Base-by-base conservation (phyloP, 2,113 vertebrate genomes). In the Otocyon megalotis region DNA sequence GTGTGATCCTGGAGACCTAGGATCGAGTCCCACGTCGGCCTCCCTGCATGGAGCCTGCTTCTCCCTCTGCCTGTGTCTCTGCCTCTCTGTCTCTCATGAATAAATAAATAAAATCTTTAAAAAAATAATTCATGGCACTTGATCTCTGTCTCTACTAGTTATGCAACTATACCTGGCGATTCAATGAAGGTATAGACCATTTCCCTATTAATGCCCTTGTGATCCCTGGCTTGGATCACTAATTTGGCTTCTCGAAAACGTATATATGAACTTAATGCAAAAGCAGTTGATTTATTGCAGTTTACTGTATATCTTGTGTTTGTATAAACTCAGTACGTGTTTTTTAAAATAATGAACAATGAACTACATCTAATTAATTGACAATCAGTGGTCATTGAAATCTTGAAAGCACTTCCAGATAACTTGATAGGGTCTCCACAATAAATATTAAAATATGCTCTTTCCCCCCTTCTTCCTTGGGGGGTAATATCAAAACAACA, bases 221-320 rank as follows among this genome's bases (percentile, higher is more conserved):
- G 76, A n/a, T 63, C 17, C n/a, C 79, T 88, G 37, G 50, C 26
- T 12, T 53, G 74, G 53, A 63, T 90, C 37, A 60, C 8, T 90
- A 90, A 86, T 82, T 79, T 81, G 30, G 20, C 85, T 81, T 86
- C 67, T 90, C 26, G 37, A 85, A 92, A 95, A 89, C 48, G 63
- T 62, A 56, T 65, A 24, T 24, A 24, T 56, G 62, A 95, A 89
- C 43, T 83, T 74, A 95, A 90, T 81, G 37, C 30, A 90, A 65
- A 95, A 74, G 71, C 24, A 53, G 5, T 50, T 85, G 76, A 85
- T 72, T 72, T 95, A 84, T 83, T 90, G 50, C 10, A 56, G 48
- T 77, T 87, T 74, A 26, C 77, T 86, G 11, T n/a, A 77, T 60
- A 22, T 87, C 32, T 67, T 86, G 32, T 76, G n/a, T 83, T 84